phyloP scores from a whole-genome alignment of 2,888 invertebrate genomes.

The Elmis aenea region DNA sequence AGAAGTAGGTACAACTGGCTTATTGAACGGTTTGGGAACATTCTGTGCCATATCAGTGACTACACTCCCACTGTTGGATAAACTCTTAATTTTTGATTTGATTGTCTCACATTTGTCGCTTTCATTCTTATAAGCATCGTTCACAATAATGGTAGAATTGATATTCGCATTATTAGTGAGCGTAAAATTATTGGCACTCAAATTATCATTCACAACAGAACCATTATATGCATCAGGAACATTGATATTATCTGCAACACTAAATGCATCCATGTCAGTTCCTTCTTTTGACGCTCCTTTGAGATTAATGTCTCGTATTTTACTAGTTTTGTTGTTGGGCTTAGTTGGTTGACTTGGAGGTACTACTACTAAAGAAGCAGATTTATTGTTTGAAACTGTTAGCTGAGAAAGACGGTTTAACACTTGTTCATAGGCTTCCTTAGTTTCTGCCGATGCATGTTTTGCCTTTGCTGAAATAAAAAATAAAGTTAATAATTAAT shows the following conservation, averaged over 20 bases:
- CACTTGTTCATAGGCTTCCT: no score
- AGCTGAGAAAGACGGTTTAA: no score
- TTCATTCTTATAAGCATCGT: constrained; percentile 12
- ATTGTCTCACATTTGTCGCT: constrained; percentile 24
- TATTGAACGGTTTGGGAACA: constrained; percentile 36
- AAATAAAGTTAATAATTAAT: no score
- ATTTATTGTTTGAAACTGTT: no score
- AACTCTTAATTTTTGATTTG: constrained; percentile 30
- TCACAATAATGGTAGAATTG: constrained; percentile 5
- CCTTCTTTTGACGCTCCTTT: constrained; percentile 57
- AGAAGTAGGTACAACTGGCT: constrained; percentile 8
- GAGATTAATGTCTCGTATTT: constrained; percentile 52
- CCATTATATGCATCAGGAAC: constrained; percentile 13
- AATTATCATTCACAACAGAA: constrained; percentile 11
- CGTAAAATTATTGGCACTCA: constrained; percentile 21
- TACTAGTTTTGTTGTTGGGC: constrained; percentile 49
- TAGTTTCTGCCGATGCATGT: no score
- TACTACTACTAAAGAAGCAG: no score
- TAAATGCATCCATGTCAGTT: constrained; percentile 58
- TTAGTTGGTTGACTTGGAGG: constrained; percentile 47
- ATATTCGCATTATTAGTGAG: constrained; percentile 32
- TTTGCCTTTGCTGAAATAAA: no score
- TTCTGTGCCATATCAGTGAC: constrained; percentile 43
- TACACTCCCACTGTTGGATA: constrained; percentile 25
- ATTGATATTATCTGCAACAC: constrained; percentile 22